phyloP scores from a whole-genome alignment of 2,888 invertebrate species.

The Autographa gamma region DNA sequence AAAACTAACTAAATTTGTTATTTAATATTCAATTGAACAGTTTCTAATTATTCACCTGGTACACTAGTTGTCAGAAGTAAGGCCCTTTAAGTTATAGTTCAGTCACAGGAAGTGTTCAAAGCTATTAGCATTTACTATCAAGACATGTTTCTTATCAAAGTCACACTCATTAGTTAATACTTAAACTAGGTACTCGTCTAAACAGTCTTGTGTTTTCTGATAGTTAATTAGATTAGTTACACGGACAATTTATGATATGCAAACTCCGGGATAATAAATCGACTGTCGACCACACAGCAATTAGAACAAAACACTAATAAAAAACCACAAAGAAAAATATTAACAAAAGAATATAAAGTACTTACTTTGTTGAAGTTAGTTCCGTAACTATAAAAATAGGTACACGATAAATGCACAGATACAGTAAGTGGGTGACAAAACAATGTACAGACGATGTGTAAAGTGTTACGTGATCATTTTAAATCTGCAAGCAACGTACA shows the following conservation, averaged over 20 bases:
- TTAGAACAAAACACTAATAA: not conserved
- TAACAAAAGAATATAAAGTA: slow-evolving; percentile 12
- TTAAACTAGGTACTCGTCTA: not conserved
- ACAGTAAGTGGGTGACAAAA: slow-evolving; percentile 23
- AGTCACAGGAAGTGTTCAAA: not conserved
- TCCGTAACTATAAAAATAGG: slow-evolving; percentile 25
- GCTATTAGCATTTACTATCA: not conserved
- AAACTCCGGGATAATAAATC: no score
- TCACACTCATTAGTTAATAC: not conserved
- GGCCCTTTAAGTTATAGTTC: not conserved
- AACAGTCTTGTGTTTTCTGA: not conserved
- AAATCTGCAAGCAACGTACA: not conserved
- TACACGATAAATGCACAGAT: slow-evolving; percentile 35
- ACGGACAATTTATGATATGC: no score
- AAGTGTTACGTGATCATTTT: slow-evolving; percentile 23
- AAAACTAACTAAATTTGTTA: no score
- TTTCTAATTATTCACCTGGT: no score
- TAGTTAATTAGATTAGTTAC: not conserved
- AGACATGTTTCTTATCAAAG: slow-evolving; percentile 8
- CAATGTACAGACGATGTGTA: slow-evolving; percentile 34
- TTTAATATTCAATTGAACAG: no score
- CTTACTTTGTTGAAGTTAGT: slow-evolving; percentile 40
- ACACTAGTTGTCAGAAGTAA: not conserved
- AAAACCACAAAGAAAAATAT: not conserved
- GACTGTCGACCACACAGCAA: no score